Percentiles rank a stretch among this genome's conserved stretches.
phyloP scores from a whole-genome alignment of 1,140 invertebrate species.

The Aradophagus sp. region DNA sequence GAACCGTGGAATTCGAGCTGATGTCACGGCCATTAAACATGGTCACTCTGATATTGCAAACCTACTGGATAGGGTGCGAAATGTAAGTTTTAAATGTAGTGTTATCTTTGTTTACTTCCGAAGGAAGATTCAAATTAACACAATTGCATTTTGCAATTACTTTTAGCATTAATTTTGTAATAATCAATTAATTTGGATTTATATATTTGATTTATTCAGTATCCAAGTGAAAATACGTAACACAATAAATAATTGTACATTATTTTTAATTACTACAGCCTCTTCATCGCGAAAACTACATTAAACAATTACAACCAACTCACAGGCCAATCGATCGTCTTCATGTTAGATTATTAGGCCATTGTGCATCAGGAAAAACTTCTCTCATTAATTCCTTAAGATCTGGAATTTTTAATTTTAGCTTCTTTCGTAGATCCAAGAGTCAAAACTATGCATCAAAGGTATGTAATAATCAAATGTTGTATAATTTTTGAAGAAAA shows the following conservation, averaged over 20 bases:
- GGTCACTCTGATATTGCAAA: slow-evolving; percentile 84
- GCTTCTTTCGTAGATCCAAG: slow-evolving; percentile 78
- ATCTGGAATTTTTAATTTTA: slow-evolving; percentile 79
- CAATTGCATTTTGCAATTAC: no score
- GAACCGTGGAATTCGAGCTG: slow-evolving; percentile 84
- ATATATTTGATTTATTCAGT: no score
- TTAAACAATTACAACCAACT: slow-evolving; percentile 82
- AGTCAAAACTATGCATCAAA: slow-evolving; percentile 70
- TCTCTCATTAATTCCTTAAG: slow-evolving; percentile 83
- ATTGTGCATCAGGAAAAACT: slow-evolving; percentile 86
- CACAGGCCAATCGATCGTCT: slow-evolving; percentile 80
- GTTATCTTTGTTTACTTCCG: no score
- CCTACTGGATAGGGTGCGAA: slow-evolving; percentile 82
- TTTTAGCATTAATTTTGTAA: no score
- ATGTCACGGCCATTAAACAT: slow-evolving; percentile 87
- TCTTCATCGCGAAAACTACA: slow-evolving; percentile 78
- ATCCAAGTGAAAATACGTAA: no score
- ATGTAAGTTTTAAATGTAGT: slow-evolving; percentile 74
- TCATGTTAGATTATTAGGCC: slow-evolving; percentile 86
- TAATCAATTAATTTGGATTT: no score
- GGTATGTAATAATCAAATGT: slow-evolving; percentile 50
- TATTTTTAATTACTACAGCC: slow-evolving; percentile 59
- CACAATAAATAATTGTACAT: no score
- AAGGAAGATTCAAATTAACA: no score
- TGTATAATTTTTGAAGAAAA: not conserved